Percentiles rank a stretch among this genome's conserved stretches.
Evolutionary conservation across 2,113 vertebrate species (phyloP).

Genomic region (Mungos mungo): DNA sequence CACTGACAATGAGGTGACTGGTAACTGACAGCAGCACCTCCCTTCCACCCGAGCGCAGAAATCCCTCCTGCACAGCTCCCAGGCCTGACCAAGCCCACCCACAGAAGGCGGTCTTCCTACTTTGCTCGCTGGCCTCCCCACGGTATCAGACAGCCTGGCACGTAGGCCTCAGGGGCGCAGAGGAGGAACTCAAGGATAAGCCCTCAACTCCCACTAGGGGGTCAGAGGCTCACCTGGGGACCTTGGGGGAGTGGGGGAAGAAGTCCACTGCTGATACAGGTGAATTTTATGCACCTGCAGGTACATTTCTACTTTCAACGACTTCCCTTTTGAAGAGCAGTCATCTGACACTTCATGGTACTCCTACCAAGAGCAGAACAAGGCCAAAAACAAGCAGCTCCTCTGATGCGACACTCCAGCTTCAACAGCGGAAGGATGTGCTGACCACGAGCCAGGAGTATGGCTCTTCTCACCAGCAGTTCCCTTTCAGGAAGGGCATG

Average conservation of each 20-base stretch:
- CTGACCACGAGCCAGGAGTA: neutral
- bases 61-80: neutral
- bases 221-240: neutral
- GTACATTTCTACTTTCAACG: neutral
- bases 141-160: neutral
- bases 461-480: neutral
- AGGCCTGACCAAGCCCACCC: neutral
- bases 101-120: no score
- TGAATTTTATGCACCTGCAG: neutral
- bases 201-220: neutral
- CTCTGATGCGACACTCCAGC: neutral
- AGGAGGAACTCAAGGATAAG: neutral
- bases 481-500: neutral
- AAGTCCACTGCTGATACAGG: neutral
- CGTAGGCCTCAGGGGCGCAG: accelerated
- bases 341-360: neutral
- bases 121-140: neutral
- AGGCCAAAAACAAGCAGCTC: neutral
- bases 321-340: neutral
- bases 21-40: neutral
- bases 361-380: neutral
- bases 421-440: neutral
- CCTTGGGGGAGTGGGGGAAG: accelerated
- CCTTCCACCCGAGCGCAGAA: neutral
- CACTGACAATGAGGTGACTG: neutral